A percentile compares a stretch with the other conserved stretches of the same genome.
phyloP scores from a whole-genome alignment of 1,140 invertebrate species.

The Papilio machaon region DNA sequence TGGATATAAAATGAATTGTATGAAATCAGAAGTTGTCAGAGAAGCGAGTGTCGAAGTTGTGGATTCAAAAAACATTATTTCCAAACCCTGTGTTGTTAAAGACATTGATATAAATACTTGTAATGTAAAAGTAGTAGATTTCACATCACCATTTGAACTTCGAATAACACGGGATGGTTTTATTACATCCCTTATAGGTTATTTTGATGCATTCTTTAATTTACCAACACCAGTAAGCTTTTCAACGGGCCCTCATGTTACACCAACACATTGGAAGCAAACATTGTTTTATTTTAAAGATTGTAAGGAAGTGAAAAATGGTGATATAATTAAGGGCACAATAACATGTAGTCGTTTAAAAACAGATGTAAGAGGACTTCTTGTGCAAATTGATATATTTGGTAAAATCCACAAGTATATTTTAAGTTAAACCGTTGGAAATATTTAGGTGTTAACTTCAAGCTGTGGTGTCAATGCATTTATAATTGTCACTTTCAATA shows the following conservation, averaged over 20 bases:
- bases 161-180: conserved; percentile 86
- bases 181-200: conserved; percentile 94
- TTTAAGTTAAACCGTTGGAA: conserved; percentile 59
- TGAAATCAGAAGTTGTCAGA: conserved; percentile 93
- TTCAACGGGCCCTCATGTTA: conserved; percentile 88
- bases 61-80: conserved; percentile 89
- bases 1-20: conserved; percentile 97
- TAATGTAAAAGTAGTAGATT: conserved; percentile 90
- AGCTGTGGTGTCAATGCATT: not conserved
- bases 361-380: conserved; percentile 73
- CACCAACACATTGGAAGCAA: conserved; percentile 98
- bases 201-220: conserved; percentile 96
- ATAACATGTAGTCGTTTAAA: conserved; percentile 83
- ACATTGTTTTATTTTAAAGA: conserved; percentile 94
- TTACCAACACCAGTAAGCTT: conserved; percentile 85
- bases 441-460: not conserved
- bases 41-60: conserved; percentile 96
- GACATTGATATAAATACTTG: conserved; percentile 93
- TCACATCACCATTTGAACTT: conserved; percentile 90
- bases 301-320: conserved; percentile 87
- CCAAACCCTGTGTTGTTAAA: conserved; percentile 85
- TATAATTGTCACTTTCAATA: not conserved
- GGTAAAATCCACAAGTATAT: conserved; percentile 79
- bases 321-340: conserved; percentile 86
- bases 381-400: conserved; percentile 75